Evolutionary conservation across 2,113 vertebrate species (phyloP), one percentile per base, ranked within the genome.

Genomic region (Psettodes erumei): DNA sequence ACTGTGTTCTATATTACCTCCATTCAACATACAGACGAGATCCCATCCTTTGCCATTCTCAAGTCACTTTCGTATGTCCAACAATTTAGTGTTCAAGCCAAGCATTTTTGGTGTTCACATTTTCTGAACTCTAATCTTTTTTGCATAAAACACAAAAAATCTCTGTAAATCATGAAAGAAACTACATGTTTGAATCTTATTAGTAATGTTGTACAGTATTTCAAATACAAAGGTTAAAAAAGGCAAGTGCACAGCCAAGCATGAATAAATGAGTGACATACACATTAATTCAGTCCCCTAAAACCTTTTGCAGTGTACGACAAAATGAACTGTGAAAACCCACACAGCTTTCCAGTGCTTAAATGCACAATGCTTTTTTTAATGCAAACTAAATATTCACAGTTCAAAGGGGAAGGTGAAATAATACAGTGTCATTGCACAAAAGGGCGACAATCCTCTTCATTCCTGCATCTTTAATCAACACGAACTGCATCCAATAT

Each of bases 1-100:
- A 88, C 72, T 87, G 75, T 72, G 58, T 82, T 53, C 50, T 38
- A 60, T 71, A 37, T 62, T 21, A 59, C 65, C 71, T 80, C 71
- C 23, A 53, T 64, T 70, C 54, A 72, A 43, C 55, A 37, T 56
- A 54, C 61, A 76, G 33, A 82, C 43, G 21, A 45, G 35, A 40
- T 77, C 53, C 42, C 35, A 45, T 79, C 33, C 28, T 48, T 51
- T 64, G 38, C 38, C 51, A 53, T 56, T 67, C 38, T 40, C 7
- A 4, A 70, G 75, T 66, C 35, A 75, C 2, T 63, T 63, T 25
- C 60, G 51, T 77, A 38, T 78, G 54, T 47, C 80, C 51, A 84
- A 77, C 43, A 68, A 62, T 68, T 77, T 70, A 77, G 45, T 59
- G 27, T 47, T 71, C 21, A 45, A 74, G 50, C 54, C 16, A 8